phyloP scores from a whole-genome alignment of 1,140 invertebrate genomes.

The Cotesia chilonis region DNA sequence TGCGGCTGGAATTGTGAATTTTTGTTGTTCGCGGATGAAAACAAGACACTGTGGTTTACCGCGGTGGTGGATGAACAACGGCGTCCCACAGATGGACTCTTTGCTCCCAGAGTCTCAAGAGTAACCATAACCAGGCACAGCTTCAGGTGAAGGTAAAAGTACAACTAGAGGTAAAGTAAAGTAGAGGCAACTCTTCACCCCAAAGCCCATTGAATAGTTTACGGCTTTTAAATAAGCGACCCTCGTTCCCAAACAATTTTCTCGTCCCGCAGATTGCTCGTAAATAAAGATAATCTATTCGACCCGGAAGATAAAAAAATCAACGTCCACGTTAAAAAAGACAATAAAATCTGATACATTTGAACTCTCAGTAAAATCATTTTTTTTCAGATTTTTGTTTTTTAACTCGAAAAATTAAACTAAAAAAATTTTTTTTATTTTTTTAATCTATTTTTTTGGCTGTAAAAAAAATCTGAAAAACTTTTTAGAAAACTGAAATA shows the following conservation, averaged over 20 bases:
- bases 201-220: slow-evolving; percentile 59
- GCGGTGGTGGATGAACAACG: slow-evolving; percentile 14
- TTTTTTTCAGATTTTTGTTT: too few relatives aligned
- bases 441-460: too few relatives aligned
- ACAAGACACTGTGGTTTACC: slow-evolving; percentile 29
- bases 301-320: slow-evolving; percentile 65
- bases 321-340: slow-evolving; percentile 17
- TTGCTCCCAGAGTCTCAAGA: too few relatives aligned
- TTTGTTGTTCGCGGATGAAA: slow-evolving; percentile 25
- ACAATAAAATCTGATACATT: background rate
- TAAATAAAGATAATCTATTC: slow-evolving; percentile 68
- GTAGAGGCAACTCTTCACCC: slow-evolving; percentile 36
- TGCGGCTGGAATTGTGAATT: slow-evolving; percentile 1
- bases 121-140: too few relatives aligned
- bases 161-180: too few relatives aligned
- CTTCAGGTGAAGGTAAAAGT: too few relatives aligned
- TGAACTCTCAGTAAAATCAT: too few relatives aligned
- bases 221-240: slow-evolving; percentile 65
- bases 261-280: slow-evolving; percentile 62
- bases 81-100: slow-evolving; percentile 6
- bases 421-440: too few relatives aligned
- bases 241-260: slow-evolving; percentile 63
- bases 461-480: too few relatives aligned
- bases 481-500: too few relatives aligned
- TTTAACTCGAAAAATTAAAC: too few relatives aligned